A percentile compares a stretch with the other conserved stretches of the same genome.
Evolutionary conservation across 2,113 vertebrate species (phyloP).

Genomic region (Silurus asotus): DNA sequence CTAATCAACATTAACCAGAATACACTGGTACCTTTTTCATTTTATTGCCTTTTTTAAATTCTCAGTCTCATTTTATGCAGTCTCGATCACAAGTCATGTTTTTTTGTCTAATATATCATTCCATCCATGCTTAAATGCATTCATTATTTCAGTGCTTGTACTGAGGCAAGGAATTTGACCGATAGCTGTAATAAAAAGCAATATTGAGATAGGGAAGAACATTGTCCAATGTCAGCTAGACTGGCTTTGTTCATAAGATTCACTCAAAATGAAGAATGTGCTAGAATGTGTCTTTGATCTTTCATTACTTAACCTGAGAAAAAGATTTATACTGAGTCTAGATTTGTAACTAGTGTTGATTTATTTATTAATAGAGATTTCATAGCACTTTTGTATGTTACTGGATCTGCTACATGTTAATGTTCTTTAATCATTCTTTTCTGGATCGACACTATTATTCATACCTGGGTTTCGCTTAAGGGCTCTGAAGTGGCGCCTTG

Average conservation of each 20-base stretch:
- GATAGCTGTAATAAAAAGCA: constrained; percentile 48
- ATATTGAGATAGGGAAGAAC: constrained; percentile 37
- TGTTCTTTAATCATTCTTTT: neutral
- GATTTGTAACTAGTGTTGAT: no score
- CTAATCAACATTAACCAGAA: neutral
- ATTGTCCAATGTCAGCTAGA: constrained; percentile 16
- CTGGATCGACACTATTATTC: neutral
- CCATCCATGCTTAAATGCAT: constrained; percentile 1
- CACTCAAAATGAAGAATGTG: neutral
- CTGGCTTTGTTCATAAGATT: constrained; percentile 38
- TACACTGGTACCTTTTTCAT: neutral
- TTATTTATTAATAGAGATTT: no score
- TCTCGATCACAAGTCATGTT: constrained; percentile 6
- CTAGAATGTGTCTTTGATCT: constrained; percentile 34
- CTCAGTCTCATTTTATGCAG: neutral
- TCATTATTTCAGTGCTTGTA: neutral
- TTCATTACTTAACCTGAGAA: constrained; percentile 21
- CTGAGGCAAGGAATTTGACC: constrained; percentile 33
- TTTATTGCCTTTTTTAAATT: neutral
- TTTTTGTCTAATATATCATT: neutral
- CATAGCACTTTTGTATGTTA: neutral
- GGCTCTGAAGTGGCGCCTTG: no score
- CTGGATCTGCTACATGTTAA: neutral
- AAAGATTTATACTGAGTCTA: constrained; percentile 13
- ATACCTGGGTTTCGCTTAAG: neutral